Evolutionary conservation across 2,113 vertebrate genomes (phyloP), one percentile per base, ranked within the genome.

Genomic region (Motacilla alba): DNA sequence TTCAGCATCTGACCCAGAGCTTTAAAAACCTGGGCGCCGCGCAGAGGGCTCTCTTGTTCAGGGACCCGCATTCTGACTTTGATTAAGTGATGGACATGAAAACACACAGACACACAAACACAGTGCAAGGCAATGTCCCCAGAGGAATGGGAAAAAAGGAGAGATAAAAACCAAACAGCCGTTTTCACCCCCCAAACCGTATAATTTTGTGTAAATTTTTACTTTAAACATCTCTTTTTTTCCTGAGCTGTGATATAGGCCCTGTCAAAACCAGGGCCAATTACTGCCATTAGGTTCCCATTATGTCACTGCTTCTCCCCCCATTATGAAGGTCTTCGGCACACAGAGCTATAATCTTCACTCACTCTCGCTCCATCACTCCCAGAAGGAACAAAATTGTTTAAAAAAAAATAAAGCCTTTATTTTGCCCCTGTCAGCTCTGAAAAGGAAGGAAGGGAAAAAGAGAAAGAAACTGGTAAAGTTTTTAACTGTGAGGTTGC

Each of bases 171-270:
- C 97, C 97, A 98, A 99, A 99, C 98, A 98, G 98, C 97, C 98
- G 95, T 97, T 99, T 98, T 99, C 98, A 98, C 98, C 98, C 98
- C 97, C 97, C 97, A 98, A 98, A 98, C 94, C 98, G 97, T 98
- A 98, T 99, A 99, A 99, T 99, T 99, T 99, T 99, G 99, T 99
- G 99, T 99, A 99, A 99, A 99, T 99, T 98, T 99, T 98, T 98
- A 98, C 98, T 99, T 98, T 98, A 98, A 99, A 99, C 98, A 98
- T 98, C 98, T 98, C 98, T 99, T 98, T 98, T 98, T 98, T 98
- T 98, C 98, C 98, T 98, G 99, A 98, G 98, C 99, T 93, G 99
- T 99, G 99, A 99, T 99, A 99, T 98, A 98, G 98, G 98, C 96
- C 98, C 99, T 99, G 99, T 99, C 99, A 99, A 99, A 99, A 98